These are phyloP conservation scores for Scaptomyza reducta DNA, from an alignment of 2,888 invertebrate species.

Conservation along the genomic window DNA sequence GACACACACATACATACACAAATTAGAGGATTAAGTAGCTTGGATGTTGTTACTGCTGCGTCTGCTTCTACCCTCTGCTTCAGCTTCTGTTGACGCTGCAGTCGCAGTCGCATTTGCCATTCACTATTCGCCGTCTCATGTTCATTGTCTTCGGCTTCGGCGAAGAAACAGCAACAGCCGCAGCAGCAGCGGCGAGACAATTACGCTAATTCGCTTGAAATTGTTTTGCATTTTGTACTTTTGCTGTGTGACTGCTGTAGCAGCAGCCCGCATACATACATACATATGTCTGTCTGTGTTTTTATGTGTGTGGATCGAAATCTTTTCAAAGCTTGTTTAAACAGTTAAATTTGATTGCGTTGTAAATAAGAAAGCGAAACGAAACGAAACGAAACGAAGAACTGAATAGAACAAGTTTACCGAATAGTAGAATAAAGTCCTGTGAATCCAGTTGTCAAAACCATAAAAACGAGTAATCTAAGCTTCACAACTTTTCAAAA, in stretches of 20 bases:
- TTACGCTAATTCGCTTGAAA: slow-evolving; percentile 80
- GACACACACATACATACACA: slow-evolving; percentile 48
- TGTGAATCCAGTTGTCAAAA: too few species aligned
- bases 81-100: slow-evolving; percentile 41
- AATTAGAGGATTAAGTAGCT: slow-evolving; percentile 81
- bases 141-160: slow-evolving; percentile 61
- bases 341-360: slow-evolving; percentile 74
- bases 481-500: too few species aligned
- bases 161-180: slow-evolving; percentile 25
- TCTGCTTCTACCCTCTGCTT: background rate
- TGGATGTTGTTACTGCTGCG: slow-evolving; percentile 50
- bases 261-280: slow-evolving; percentile 44
- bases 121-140: slow-evolving; percentile 43
- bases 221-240: slow-evolving; percentile 74
- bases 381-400: background rate
- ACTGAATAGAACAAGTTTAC: slow-evolving; percentile 9
- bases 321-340: slow-evolving; percentile 70
- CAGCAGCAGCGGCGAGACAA: slow-evolving; percentile 66
- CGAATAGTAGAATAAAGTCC: slow-evolving; percentile 7
- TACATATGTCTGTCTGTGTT: slow-evolving; percentile 5
- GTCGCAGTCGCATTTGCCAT: slow-evolving; percentile 42
- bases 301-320: slow-evolving; percentile 36
- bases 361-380: slow-evolving; percentile 67
- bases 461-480: too few species aligned
- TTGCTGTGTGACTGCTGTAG: slow-evolving; percentile 28